These are phyloP conservation scores for Hyles lineata DNA, from an alignment of 2,888 invertebrate genomes.

Conservation along the genomic window DNA sequence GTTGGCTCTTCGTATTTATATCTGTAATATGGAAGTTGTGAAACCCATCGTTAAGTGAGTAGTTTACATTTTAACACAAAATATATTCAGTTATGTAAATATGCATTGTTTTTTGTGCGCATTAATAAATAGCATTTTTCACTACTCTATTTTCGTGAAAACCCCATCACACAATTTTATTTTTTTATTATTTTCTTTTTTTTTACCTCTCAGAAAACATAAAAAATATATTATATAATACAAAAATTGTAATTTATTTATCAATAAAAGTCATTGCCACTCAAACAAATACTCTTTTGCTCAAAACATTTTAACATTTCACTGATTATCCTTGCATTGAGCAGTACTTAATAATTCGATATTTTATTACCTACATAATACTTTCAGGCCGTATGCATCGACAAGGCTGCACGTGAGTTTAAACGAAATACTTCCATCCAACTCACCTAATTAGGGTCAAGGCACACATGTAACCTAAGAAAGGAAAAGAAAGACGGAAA, in stretches of 20 bases:
- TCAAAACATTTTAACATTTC: neutral
- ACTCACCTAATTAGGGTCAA: slow-evolving; percentile 16
- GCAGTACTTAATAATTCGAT: neutral
- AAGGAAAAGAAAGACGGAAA: slow-evolving; percentile 25
- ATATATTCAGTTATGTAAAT: too few species aligned
- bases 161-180: too few species aligned
- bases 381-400: neutral
- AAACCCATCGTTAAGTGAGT: slow-evolving; percentile 5
- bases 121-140: too few species aligned
- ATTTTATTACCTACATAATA: neutral
- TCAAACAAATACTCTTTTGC: neutral
- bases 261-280: neutral
- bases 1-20: neutral
- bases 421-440: slow-evolving; percentile 17
- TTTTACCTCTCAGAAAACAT: too few species aligned
- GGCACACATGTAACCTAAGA: slow-evolving; percentile 12
- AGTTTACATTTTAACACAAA: too few species aligned
- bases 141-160: too few species aligned
- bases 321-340: slow-evolving; percentile 4
- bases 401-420: neutral
- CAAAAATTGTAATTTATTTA: too few species aligned
- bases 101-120: too few species aligned
- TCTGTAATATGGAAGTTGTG: neutral
- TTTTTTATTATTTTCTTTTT: too few species aligned
- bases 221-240: too few species aligned